These are phyloP conservation scores for Blastomussa wellsi DNA, from an alignment of 92 coral and sea anemone species.

Conservation along the genomic window DNA sequence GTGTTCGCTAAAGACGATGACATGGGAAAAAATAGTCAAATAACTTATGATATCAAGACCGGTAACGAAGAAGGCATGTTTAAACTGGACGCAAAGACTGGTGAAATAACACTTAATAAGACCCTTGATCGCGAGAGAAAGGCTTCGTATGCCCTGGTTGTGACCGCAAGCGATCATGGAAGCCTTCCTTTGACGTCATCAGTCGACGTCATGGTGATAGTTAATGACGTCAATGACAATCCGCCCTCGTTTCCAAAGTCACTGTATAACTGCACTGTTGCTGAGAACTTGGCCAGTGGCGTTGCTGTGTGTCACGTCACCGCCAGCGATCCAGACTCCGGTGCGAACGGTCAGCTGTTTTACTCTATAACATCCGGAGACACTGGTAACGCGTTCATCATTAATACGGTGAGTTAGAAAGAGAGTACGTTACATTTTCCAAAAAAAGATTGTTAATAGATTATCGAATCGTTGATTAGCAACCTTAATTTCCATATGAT, in stretches of 20 bases:
- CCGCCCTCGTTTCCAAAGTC: constrained; percentile 68
- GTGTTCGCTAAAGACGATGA: constrained; percentile 83
- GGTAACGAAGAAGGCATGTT: constrained; percentile 53
- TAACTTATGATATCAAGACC: constrained; percentile 53
- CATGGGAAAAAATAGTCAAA: constrained; percentile 60
- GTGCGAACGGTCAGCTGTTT: constrained; percentile 61
- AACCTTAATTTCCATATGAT: background rate
- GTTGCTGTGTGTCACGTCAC: constrained; percentile 81
- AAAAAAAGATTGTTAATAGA: background rate
- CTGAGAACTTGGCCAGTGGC: constrained; percentile 73
- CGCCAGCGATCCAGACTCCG: constrained; percentile 76
- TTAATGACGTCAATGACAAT: constrained; percentile 84
- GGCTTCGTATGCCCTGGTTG: constrained; percentile 60
- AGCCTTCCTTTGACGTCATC: constrained; percentile 48
- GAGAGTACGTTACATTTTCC: background rate
- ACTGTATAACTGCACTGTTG: constrained; percentile 72
- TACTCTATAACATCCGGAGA: constrained; percentile 78
- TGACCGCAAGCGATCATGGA: constrained; percentile 88
- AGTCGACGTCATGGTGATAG: constrained; percentile 70
- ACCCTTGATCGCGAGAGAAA: constrained; percentile 70
- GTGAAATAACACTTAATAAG: constrained; percentile 54
- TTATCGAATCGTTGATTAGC: background rate
- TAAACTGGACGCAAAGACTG: constrained; percentile 49
- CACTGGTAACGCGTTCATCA: constrained; percentile 51
- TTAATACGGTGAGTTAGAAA: constrained; percentile 57